Percentiles rank a stretch among this genome's conserved stretches.
phyloP scores from a whole-genome alignment of 2,797 vertebrate species.

The Macropus fuliginosus region DNA sequence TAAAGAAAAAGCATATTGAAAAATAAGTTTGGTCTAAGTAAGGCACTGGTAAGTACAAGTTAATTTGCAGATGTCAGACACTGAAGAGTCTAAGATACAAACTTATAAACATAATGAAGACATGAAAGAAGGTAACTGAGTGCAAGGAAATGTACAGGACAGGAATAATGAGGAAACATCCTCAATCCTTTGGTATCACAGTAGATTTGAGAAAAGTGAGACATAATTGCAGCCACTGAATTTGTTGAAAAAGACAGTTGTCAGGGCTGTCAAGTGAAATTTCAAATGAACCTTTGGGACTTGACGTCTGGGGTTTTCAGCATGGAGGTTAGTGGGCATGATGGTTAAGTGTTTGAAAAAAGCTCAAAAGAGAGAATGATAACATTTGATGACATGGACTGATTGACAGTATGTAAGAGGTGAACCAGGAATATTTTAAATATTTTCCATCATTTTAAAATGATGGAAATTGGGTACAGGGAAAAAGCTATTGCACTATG shows the following conservation, averaged over 20 bases:
- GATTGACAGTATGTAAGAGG: not conserved
- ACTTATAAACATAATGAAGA: constrained; percentile 13
- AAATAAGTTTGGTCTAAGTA: constrained; percentile 14
- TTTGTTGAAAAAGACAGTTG: constrained; percentile 68
- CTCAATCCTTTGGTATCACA: not conserved
- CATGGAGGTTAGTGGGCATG: constrained; percentile 68
- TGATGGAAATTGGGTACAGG: not conserved
- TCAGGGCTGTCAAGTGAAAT: constrained; percentile 67
- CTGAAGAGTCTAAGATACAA: not conserved
- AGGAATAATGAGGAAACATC: constrained; percentile 22
- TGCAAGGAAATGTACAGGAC: not conserved
- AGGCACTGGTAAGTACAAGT: not conserved
- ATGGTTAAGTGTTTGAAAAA: constrained; percentile 70
- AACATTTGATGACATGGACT: not conserved
- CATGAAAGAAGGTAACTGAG: not conserved
- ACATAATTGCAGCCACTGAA: constrained; percentile 15
- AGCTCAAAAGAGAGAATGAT: constrained; percentile 28
- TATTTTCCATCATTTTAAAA: not conserved
- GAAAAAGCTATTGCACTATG: not conserved
- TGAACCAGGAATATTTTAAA: not conserved
- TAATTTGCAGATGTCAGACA: not conserved
- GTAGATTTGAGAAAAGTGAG: constrained; percentile 2
- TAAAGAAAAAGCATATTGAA: constrained; percentile 69
- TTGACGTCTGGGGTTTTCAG: not conserved
- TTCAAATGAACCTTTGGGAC: constrained; percentile 65